A percentile compares a stretch with the other conserved stretches of the same genome.
Evolutionary conservation across 2,797 vertebrate genomes (phyloP).

Genomic region (Limnodromus scolopaceus): DNA sequence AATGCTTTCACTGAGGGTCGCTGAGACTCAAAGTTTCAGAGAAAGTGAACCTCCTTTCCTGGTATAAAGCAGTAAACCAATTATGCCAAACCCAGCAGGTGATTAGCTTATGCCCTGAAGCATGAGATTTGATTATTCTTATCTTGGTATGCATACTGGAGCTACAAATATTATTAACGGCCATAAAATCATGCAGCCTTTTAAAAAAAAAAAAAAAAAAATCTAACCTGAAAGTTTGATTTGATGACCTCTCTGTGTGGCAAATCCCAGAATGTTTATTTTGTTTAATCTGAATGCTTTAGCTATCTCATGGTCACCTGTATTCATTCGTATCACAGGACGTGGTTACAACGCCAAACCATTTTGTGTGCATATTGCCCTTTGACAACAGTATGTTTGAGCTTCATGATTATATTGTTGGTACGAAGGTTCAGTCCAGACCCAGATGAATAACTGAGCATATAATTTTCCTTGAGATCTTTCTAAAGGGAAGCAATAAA

Average conservation of each 20-base stretch:
- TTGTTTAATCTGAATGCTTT: not conserved
- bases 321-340: not conserved
- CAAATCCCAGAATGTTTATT: not conserved
- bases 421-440: not conserved
- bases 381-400: not conserved
- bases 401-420: not conserved
- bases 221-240: not conserved
- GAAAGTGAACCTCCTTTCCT: conserved; percentile 19
- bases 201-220: not conserved
- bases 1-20: not conserved
- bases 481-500: not conserved
- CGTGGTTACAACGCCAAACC: fast-evolving
- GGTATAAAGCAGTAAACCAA: conserved; percentile 44
- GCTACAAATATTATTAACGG: conserved; percentile 16
- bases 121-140: conserved; percentile 68
- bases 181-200: conserved; percentile 25
- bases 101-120: conserved; percentile 64
- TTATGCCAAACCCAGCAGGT: conserved; percentile 48
- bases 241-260: not conserved
- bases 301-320: not conserved
- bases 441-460: not conserved
- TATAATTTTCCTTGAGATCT: not conserved
- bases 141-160: conserved; percentile 34
- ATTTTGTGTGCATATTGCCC: not conserved
- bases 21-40: not conserved